Evolutionary conservation across 2,797 vertebrate species (phyloP).

Genomic region (Phalloptychus januarius): DNA sequence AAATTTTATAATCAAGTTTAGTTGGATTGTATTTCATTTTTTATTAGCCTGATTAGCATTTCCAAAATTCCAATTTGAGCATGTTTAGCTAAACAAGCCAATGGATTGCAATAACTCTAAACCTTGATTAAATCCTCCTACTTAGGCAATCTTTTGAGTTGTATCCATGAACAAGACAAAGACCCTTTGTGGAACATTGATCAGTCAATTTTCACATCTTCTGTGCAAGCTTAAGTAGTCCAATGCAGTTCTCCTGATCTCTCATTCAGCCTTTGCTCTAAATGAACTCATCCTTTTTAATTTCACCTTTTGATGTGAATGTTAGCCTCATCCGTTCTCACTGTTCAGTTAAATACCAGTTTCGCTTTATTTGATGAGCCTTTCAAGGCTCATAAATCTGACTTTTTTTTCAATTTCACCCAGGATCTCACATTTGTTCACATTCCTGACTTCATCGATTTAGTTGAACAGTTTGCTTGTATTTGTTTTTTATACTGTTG

Average conservation of each 20-base stretch:
- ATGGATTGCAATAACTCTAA: not conserved
- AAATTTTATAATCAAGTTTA: not conserved
- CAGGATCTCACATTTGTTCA: not conserved
- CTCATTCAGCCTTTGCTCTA: conserved; percentile 20
- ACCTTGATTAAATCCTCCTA: conserved; percentile 6
- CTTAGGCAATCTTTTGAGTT: not conserved
- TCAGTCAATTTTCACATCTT: conserved; percentile 2
- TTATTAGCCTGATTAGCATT: not conserved
- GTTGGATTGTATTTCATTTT: not conserved
- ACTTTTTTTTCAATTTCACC: not conserved
- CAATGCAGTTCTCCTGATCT: not conserved
- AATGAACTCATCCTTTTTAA: conserved; percentile 44
- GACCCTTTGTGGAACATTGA: not conserved
- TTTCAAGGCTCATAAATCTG: conserved; percentile 8
- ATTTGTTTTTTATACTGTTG: not conserved
- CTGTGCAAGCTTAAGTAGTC: not conserved
- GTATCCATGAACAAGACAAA: not conserved
- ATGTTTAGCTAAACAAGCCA: not conserved
- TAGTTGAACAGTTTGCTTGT: not conserved
- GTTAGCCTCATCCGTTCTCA: conserved; percentile 36
- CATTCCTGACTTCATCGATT: not conserved
- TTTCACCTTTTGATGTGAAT: conserved; percentile 43
- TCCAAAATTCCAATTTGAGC: not conserved
- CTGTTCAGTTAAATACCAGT: conserved; percentile 19
- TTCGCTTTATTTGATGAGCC: conserved; percentile 31